Conservation (phyloP, 2,113 vertebrate genomes). For the Holacanthus passer region DNA sequence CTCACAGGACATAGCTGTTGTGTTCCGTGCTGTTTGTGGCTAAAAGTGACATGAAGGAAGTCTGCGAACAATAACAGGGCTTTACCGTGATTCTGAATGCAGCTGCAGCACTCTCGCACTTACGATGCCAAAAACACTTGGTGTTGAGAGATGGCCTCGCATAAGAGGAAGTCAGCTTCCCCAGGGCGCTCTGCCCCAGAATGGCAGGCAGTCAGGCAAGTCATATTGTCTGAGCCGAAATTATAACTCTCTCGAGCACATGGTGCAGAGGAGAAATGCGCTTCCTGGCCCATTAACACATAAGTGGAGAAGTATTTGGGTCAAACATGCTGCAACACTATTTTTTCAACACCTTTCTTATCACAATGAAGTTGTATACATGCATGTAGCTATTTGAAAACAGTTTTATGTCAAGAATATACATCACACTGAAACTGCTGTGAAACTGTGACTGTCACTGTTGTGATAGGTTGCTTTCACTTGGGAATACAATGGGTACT, state of each 20-base stretch:
- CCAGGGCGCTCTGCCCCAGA: conserved; percentile 23
- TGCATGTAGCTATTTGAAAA: neutral
- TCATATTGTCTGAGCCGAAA: conserved; percentile 44
- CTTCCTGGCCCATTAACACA: conserved; percentile 45
- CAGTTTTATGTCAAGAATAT: neutral
- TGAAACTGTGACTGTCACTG: neutral
- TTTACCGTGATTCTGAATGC: conserved; percentile 34
- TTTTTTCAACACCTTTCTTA: neutral
- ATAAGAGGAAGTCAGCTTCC: conserved; percentile 71
- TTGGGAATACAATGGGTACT: neutral
- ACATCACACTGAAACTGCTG: neutral
- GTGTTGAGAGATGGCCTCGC: conserved; percentile 61
- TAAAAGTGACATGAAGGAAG: conserved; percentile 58
- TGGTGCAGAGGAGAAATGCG: neutral
- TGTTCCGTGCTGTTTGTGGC: neutral
- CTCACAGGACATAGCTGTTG: conserved; percentile 20
- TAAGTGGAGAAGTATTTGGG: neutral
- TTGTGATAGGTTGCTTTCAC: neutral
- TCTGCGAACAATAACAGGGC: conserved; percentile 53
- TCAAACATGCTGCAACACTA: neutral
- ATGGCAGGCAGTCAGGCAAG: conserved; percentile 46
- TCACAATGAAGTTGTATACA: neutral
- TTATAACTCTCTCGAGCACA: conserved; percentile 16
- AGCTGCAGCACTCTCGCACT: conserved; percentile 46
- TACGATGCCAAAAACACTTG: neutral